phyloP scores from a whole-genome alignment of 2,113 vertebrate genomes.

The Conger conger region DNA sequence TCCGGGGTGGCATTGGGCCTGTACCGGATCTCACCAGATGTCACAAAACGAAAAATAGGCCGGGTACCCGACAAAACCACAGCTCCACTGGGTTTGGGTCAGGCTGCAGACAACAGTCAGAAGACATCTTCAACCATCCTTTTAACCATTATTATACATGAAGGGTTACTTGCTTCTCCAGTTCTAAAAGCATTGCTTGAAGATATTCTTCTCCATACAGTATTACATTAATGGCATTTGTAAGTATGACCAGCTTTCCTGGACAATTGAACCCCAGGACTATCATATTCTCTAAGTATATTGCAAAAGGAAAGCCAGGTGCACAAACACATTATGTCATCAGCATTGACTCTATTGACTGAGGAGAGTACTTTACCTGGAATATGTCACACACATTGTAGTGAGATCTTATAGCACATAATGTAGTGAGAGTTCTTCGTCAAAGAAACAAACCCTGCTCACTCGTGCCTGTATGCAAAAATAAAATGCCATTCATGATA shows the following conservation, averaged over 20 bases:
- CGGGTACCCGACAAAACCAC: too few species aligned
- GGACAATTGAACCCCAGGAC: background rate
- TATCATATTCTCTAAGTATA: background rate
- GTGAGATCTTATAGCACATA: background rate
- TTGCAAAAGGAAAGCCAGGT: background rate
- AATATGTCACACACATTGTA: background rate
- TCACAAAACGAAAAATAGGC: too few species aligned
- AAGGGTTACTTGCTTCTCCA: background rate
- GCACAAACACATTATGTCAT: background rate
- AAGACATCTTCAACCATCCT: background rate
- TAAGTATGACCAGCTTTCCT: background rate
- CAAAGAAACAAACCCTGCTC: background rate
- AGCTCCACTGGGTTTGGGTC: too few species aligned
- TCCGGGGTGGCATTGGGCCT: too few species aligned
- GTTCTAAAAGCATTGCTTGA: background rate
- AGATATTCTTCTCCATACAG: background rate
- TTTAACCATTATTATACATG: background rate
- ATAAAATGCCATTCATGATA: background rate
- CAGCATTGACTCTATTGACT: background rate
- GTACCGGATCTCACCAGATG: too few species aligned
- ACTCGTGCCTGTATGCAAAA: background rate
- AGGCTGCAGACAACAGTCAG: too few species aligned
- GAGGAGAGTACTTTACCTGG: background rate
- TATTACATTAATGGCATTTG: too few species aligned
- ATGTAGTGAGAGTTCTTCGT: background rate